Base-by-base conservation (phyloP, 2,113 vertebrate species). In the Saccopteryx bilineata region DNA sequence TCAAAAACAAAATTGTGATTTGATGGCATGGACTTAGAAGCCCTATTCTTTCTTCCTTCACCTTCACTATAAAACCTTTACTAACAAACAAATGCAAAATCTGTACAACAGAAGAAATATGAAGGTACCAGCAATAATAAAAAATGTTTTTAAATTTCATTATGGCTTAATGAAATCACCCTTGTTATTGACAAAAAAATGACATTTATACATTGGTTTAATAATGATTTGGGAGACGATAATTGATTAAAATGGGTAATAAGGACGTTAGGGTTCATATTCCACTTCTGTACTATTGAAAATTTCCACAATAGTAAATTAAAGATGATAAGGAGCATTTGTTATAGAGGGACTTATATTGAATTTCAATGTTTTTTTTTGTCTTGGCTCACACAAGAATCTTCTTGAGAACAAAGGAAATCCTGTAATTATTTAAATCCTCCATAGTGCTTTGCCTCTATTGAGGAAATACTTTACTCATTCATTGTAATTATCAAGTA, bases 391-490 rank as follows among this genome's bases (percentile, higher is more conserved):
- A 82, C 65, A 86, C 13, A 89, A 95, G 46, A 90, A 96, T 71
- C 31, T 91, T 87, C 60, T 93, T 92, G 46, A 88, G 23, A 15
- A 12, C 6, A 85, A 7, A 68, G 5, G 11, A 78, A 92, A 81
- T 71, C 71, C 72, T 60, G 68, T 0, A 79, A 65, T 48, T 91
- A 87, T 72, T 21, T 68, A 4, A 87, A 90, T 88, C 54, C 2
- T 61, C 56, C 71, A 56, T 19, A 80, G 8, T 74, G 26, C 33
- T n/a, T 46, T 58, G 2, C 19, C 46, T 39, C 72, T 31, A 81
- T 69, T 87, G 68, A 94, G 71, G 39, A 93, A 89, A 85, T 52
- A 71, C 66, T 96, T 93, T 52, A 92, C 13, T 82, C 56, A 84
- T 28, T 86, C 28, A 63, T 23, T 66, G 24, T 95, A 89, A 86